phyloP scores from a whole-genome alignment of 2,888 invertebrate genomes.

The Caenorhabditis sinica region DNA sequence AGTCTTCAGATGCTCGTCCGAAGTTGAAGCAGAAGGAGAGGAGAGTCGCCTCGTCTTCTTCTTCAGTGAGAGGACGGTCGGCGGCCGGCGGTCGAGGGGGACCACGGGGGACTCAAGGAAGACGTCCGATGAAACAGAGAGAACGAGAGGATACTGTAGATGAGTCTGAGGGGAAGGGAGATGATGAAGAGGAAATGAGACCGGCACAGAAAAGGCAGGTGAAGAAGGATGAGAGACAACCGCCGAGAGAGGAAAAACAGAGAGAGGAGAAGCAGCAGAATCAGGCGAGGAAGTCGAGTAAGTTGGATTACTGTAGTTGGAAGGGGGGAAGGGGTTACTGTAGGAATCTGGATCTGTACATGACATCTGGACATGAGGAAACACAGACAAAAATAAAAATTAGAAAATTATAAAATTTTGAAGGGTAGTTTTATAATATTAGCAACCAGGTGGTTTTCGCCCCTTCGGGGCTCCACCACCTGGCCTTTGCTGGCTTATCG shows the following conservation, averaged over 20 bases:
- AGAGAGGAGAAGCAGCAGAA: neutral
- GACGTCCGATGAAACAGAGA: constrained; percentile 60
- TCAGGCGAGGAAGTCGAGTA: constrained; percentile 52
- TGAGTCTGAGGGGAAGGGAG: constrained; percentile 45
- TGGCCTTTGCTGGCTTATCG: too few relatives aligned
- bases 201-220: constrained; percentile 52
- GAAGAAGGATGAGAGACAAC: neutral
- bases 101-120: neutral
- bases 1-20: constrained; percentile 32
- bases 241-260: constrained; percentile 8
- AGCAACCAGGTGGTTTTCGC: too few relatives aligned
- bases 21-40: constrained; percentile 31
- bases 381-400: neutral
- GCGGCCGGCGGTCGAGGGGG: constrained; percentile 3
- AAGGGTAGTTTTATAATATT: too few relatives aligned
- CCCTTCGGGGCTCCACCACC: too few relatives aligned
- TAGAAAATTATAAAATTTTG: too few relatives aligned
- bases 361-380: too few relatives aligned
- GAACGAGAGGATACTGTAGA: constrained; percentile 67
- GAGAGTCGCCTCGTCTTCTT: constrained; percentile 1
- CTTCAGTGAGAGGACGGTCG: neutral
- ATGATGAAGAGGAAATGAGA: constrained; percentile 27
- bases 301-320: too few relatives aligned
- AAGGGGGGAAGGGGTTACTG: neutral
- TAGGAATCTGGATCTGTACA: too few relatives aligned